Conservation (phyloP, 2,797 vertebrate species). For the Anguilla pacifica region DNA sequence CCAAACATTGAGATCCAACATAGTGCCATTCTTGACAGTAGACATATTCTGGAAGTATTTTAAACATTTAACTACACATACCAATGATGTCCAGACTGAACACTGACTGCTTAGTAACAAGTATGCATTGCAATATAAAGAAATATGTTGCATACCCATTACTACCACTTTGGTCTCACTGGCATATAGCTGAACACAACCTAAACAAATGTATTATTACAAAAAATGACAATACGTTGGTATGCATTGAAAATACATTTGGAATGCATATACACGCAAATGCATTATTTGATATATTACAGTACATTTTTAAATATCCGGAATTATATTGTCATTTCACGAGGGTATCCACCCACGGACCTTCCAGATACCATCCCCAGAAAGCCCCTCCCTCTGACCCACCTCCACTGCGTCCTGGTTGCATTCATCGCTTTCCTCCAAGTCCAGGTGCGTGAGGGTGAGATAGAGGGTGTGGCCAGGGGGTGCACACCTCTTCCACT, state of each 20-base stretch:
- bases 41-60: no score
- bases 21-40: no score
- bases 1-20: no score
- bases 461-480: slow-evolving; percentile 78
- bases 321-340: not conserved
- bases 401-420: slow-evolving; percentile 87
- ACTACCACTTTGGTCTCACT: no score
- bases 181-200: no score
- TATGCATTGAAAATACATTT: no score
- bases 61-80: no score
- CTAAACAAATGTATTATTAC: no score
- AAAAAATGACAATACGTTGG: no score
- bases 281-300: not conserved
- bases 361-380: not conserved
- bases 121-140: no score
- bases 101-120: not conserved
- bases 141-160: no score
- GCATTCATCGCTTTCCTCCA: slow-evolving; percentile 84
- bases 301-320: not conserved
- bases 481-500: slow-evolving; percentile 82
- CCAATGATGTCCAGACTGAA: not conserved
- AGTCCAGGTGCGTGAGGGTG: slow-evolving; percentile 83
- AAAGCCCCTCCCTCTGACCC: slow-evolving; percentile 23
- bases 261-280: not conserved
- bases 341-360: not conserved